These are phyloP conservation scores for Pollicipes pollicipes DNA, from an alignment of 1,140 invertebrate species.

Conservation along the genomic window DNA sequence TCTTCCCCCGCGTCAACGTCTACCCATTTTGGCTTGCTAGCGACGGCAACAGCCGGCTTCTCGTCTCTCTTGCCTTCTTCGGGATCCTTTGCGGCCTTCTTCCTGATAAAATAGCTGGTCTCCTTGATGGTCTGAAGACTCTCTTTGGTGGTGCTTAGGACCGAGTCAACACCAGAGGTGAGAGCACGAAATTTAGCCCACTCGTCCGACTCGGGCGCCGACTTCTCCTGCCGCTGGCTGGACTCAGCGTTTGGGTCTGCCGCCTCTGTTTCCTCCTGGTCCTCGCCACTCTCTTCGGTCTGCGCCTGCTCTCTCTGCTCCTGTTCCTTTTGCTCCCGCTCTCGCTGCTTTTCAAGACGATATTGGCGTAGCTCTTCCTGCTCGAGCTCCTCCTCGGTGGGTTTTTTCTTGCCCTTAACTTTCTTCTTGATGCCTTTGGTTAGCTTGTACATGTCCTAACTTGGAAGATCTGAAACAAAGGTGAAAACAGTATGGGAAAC, in stretches of 20 bases:
- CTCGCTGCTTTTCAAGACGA: constrained; percentile 17
- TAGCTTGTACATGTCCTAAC: constrained; percentile 21
- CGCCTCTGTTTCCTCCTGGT: constrained; percentile 2
- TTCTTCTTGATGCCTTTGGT: constrained; percentile 22
- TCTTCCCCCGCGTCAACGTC: constrained; percentile 20
- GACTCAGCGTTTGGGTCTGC: constrained; percentile 7
- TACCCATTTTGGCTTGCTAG: constrained; percentile 21
- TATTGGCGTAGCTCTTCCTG: constrained; percentile 19
- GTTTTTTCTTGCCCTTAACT: constrained; percentile 20
- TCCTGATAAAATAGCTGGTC: constrained; percentile 64
- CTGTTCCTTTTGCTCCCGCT: constrained; percentile 12
- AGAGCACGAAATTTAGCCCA: constrained; percentile 71
- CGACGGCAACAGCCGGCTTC: constrained; percentile 12
- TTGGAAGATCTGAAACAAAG: constrained; percentile 17
- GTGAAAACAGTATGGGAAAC: too few species aligned
- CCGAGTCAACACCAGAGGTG: constrained; percentile 61
- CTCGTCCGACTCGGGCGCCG: constrained; percentile 38
- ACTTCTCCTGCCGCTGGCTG: constrained; percentile 6
- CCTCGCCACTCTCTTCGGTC: constrained; percentile 5
- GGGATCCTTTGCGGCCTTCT: constrained; percentile 21
- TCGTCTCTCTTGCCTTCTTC: constrained; percentile 18
- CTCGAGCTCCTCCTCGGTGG: constrained; percentile 18
- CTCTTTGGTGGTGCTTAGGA: constrained; percentile 70
- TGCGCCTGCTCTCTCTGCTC: constrained; percentile 3
- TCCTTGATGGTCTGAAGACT: constrained; percentile 75